Conservation (phyloP, 2,797 vertebrate genomes). For the Lophotriccus pileatus region DNA sequence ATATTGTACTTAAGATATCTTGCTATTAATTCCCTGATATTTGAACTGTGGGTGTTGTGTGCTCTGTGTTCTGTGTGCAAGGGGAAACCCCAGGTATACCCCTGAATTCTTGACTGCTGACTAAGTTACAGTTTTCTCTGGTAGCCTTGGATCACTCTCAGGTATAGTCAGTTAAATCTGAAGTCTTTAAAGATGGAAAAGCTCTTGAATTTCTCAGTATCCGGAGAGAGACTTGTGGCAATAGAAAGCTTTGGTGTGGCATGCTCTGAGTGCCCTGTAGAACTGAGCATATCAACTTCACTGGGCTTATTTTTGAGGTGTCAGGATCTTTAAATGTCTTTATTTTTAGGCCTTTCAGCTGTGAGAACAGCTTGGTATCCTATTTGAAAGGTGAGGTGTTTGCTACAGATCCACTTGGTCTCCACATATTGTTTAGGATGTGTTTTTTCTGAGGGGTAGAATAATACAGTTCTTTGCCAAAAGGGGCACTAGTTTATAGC, state of each 20-base stretch:
- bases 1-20: constrained; percentile 26
- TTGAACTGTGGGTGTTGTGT: not conserved
- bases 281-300: not conserved
- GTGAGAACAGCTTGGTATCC: not conserved
- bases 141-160: not conserved
- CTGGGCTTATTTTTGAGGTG: not conserved
- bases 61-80: not conserved
- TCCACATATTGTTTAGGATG: not conserved
- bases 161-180: not conserved
- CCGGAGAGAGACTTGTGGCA: not conserved
- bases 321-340: not conserved
- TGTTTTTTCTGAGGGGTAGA: not conserved
- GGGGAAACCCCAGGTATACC: not conserved
- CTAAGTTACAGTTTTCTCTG: not conserved
- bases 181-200: not conserved
- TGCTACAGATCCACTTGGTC: not conserved
- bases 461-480: not conserved
- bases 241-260: not conserved
- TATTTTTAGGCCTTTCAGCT: not conserved
- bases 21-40: not conserved
- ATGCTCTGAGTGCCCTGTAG: not conserved
- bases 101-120: not conserved
- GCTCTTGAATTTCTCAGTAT: not conserved
- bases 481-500: not conserved
- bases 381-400: not conserved